Conservation (phyloP, 2,797 vertebrate genomes). For the Cyclopterus lumpus region DNA sequence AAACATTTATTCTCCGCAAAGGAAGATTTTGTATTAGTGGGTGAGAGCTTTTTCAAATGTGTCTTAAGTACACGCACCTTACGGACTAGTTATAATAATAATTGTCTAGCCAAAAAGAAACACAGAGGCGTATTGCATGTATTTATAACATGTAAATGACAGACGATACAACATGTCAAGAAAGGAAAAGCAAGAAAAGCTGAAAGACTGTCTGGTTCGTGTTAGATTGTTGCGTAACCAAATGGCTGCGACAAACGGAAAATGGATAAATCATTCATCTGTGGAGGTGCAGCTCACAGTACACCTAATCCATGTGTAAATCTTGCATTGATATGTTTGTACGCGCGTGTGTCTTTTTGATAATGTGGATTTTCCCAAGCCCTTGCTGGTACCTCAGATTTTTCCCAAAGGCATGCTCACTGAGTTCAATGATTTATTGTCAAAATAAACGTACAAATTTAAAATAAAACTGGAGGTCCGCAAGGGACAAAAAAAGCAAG, state of each 20-base stretch:
- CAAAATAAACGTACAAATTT: background rate
- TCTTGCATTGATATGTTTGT: constrained; percentile 54
- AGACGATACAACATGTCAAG: background rate
- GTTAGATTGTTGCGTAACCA: constrained; percentile 63
- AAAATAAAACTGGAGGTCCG: background rate
- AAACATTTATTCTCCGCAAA: constrained; percentile 61
- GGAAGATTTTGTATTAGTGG: constrained; percentile 53
- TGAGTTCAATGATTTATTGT: background rate
- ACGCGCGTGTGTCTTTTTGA: background rate
- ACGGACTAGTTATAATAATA: background rate
- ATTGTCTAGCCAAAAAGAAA: too few relatives aligned
- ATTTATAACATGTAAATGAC: background rate
- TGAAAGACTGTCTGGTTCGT: constrained; percentile 34
- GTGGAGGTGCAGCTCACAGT: constrained; percentile 52
- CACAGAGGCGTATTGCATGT: background rate
- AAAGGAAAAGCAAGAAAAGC: constrained; percentile 45
- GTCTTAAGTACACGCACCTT: constrained; percentile 8
- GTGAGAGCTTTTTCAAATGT: constrained; percentile 47
- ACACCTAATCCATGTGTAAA: constrained; percentile 72
- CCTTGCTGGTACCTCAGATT: background rate
- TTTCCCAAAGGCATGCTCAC: background rate
- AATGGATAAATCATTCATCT: constrained; percentile 61
- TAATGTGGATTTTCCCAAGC: background rate
- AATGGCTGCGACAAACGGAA: constrained; percentile 53
- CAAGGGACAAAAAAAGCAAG: background rate